These are phyloP conservation scores for Trichogramma pretiosum DNA, from an alignment of 1,140 invertebrate genomes.

Conservation along the genomic window DNA sequence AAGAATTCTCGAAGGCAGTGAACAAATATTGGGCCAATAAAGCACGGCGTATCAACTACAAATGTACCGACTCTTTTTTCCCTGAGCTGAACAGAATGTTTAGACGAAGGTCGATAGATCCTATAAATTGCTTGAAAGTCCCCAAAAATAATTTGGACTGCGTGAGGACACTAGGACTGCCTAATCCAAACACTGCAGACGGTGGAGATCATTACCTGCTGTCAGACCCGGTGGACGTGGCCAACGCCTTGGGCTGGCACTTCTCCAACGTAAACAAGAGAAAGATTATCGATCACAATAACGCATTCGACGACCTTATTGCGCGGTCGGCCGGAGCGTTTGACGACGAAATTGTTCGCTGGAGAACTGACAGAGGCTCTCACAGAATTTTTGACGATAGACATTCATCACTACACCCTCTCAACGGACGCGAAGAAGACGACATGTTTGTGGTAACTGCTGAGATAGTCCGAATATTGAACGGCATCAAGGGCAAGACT, in stretches of 20 bases:
- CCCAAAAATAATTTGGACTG: background rate
- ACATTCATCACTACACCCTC: constrained; percentile 19
- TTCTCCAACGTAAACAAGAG: constrained; percentile 8
- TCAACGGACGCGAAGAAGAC: background rate
- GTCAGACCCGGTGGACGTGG: background rate
- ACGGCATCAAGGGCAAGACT: constrained; percentile 16
- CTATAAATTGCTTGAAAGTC: constrained; percentile 11
- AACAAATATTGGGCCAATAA: background rate
- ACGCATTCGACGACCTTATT: background rate
- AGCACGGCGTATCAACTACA: background rate
- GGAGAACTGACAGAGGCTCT: constrained; percentile 1
- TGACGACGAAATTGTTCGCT: background rate
- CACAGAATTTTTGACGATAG: background rate
- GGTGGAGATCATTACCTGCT: constrained; percentile 9
- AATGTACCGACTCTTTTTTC: background rate
- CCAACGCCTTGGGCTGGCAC: constrained; percentile 8
- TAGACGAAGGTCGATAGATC: background rate
- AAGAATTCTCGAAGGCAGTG: background rate
- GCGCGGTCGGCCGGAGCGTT: too few relatives aligned
- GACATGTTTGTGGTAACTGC: background rate
- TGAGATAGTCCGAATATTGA: constrained; percentile 8
- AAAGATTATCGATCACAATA: background rate
- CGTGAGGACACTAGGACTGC: background rate
- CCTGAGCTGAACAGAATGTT: background rate
- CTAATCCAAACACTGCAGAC: background rate